Percentiles rank a stretch among this genome's conserved stretches.
These are phyloP conservation scores for Crotalus tigris DNA, from an alignment of 2,113 vertebrate genomes.

Conservation along the genomic window DNA sequence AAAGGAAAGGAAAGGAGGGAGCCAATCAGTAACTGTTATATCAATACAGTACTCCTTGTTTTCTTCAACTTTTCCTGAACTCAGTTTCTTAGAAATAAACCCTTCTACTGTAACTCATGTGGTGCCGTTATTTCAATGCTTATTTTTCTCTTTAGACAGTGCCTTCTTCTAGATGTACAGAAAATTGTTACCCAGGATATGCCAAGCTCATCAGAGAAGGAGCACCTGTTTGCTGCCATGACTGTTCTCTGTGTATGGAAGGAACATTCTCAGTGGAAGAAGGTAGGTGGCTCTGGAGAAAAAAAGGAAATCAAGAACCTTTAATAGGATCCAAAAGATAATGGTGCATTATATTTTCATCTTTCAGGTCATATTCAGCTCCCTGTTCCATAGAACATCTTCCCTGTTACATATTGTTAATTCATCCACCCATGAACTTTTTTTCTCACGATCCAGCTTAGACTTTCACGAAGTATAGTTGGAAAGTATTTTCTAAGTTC, in stretches of 20 bases:
- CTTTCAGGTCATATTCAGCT: not conserved
- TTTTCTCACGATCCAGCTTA: accelerated
- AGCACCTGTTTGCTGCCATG: not conserved
- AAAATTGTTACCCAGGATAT: not conserved
- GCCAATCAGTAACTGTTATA: too few species aligned
- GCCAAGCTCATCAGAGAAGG: not conserved
- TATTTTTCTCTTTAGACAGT: not conserved
- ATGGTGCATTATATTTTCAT: not conserved
- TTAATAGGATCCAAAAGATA: not conserved
- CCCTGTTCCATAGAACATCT: not conserved
- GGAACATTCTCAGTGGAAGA: not conserved
- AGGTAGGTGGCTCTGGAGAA: not conserved
- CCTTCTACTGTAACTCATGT: not conserved
- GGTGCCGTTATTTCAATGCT: not conserved
- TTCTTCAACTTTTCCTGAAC: not conserved
- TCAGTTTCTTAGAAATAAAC: not conserved
- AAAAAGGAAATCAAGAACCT: not conserved
- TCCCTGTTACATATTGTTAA: not conserved
- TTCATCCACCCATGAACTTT: not conserved
- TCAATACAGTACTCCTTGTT: too few species aligned
- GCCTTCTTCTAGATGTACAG: not conserved
- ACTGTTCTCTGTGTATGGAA: not conserved
- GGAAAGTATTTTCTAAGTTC: not conserved
- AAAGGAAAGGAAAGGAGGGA: too few species aligned
- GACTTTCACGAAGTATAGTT: not conserved